Evolutionary conservation across 1,140 invertebrate genomes (phyloP).

Genomic region (Drosophila sp.): DNA sequence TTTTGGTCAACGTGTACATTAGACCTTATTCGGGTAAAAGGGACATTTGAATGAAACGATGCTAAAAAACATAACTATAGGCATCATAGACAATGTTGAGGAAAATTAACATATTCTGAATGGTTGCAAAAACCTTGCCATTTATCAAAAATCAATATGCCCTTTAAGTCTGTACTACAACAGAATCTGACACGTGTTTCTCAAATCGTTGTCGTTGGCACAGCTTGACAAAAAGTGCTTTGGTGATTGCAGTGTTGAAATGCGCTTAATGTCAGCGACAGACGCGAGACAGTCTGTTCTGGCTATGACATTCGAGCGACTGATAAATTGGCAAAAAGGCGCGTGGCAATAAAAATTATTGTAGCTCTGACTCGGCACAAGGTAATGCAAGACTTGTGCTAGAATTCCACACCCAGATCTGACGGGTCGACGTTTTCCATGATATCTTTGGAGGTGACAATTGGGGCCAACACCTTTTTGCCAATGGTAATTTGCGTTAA

Average conservation of each 20-base stretch:
- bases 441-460: constrained; percentile 76
- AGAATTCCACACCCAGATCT: constrained; percentile 72
- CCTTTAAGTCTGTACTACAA: constrained; percentile 2
- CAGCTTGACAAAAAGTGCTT: constrained; percentile 47
- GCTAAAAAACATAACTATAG: too few species aligned
- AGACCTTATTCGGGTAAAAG: constrained; percentile 45
- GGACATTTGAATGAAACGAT: neutral
- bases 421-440: constrained; percentile 28
- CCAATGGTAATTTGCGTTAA: constrained; percentile 72
- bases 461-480: constrained; percentile 78
- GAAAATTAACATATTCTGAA: neutral
- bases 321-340: constrained; percentile 69
- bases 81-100: too few species aligned
- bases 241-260: constrained; percentile 57
- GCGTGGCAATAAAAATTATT: constrained; percentile 69
- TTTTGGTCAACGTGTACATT: constrained; percentile 54
- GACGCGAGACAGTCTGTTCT: constrained; percentile 52
- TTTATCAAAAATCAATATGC: constrained; percentile 14
- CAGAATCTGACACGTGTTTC: constrained; percentile 26
- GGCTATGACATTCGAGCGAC: constrained; percentile 67
- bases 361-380: constrained; percentile 41
- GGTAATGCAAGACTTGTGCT: constrained; percentile 62
- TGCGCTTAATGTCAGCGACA: constrained; percentile 69
- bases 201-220: constrained; percentile 15
- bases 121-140: constrained; percentile 1